Evolutionary conservation across 1,140 invertebrate species (phyloP).

Genomic region (Heterodera schachtii): DNA sequence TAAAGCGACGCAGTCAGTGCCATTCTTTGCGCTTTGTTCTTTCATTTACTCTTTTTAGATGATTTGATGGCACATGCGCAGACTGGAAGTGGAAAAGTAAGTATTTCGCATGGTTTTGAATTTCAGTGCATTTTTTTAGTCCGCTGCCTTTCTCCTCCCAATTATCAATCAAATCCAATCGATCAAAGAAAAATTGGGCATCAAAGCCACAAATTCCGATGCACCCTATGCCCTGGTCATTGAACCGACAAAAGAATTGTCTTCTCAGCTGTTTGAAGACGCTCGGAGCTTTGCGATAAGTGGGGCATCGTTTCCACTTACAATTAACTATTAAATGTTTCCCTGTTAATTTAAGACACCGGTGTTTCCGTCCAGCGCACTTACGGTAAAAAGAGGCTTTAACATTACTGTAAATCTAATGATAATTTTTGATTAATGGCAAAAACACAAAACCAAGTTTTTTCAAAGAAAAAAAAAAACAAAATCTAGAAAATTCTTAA

Average conservation of each 20-base stretch:
- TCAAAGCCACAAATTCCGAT: background rate
- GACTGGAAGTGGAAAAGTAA: slow-evolving; percentile 34
- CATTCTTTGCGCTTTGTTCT: background rate
- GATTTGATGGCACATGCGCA: slow-evolving; percentile 36
- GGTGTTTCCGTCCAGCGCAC: slow-evolving; percentile 27
- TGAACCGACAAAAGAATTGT: slow-evolving; percentile 35
- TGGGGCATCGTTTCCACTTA: background rate
- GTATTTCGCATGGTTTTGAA: background rate
- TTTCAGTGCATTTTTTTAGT: background rate
- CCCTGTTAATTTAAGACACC: slow-evolving; percentile 23
- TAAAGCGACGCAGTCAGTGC: background rate
- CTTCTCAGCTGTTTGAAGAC: slow-evolving; percentile 7
- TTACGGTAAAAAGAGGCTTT: slow-evolving; percentile 12
- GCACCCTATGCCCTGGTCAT: slow-evolving; percentile 31
- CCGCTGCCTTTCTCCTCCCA: slow-evolving; percentile 37
- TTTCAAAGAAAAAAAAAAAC: background rate
- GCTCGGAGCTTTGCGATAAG: slow-evolving; percentile 23
- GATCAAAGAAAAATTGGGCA: background rate
- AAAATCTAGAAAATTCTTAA: too few relatives aligned
- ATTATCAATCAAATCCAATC: slow-evolving; percentile 29
- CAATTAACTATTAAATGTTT: background rate
- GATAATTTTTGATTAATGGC: background rate
- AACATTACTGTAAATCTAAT: background rate
- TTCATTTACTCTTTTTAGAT: slow-evolving; percentile 19
- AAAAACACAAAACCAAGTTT: too few relatives aligned